Conservation (phyloP, 2,113 vertebrate species). For the Melanerpes aurifrons region DNA sequence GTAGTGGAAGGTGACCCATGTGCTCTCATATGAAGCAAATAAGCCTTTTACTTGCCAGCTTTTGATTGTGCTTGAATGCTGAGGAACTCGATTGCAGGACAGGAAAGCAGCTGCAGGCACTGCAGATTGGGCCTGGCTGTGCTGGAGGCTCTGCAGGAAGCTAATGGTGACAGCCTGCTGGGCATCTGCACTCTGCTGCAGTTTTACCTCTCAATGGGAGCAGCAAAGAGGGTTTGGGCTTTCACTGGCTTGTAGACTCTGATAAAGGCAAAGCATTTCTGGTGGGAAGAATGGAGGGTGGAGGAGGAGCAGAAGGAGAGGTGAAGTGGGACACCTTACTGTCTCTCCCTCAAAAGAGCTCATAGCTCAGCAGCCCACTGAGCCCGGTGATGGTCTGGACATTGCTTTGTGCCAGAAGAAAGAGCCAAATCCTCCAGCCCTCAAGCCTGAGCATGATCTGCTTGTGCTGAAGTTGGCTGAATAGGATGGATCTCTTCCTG, state of each 20-base stretch:
- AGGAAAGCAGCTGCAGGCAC: not conserved
- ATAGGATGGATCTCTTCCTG: not conserved
- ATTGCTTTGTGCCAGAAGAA: not conserved
- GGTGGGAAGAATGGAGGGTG: not conserved
- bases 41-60: constrained; percentile 21
- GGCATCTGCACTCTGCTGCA: not conserved
- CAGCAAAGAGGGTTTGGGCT: not conserved
- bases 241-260: not conserved
- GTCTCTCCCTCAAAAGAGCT: not conserved
- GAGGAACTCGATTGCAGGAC: constrained; percentile 9
- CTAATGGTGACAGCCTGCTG: not conserved
- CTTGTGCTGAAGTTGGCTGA: not conserved
- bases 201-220: not conserved
- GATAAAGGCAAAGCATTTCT: not conserved
- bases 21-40: not conserved
- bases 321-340: not conserved
- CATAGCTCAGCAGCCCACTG: not conserved
- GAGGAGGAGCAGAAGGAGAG: not conserved
- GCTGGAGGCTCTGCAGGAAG: not conserved
- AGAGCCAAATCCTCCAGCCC: rapidly evolving
- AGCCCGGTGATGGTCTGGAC: not conserved
- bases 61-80: constrained; percentile 22
- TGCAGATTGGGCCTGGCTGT: not conserved
- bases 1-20: not conserved
- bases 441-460: not conserved